Evolutionary conservation across 1,140 invertebrate species (phyloP), one percentile per base, ranked within the genome.

Genomic region (Dreissena rostriformis): DNA sequence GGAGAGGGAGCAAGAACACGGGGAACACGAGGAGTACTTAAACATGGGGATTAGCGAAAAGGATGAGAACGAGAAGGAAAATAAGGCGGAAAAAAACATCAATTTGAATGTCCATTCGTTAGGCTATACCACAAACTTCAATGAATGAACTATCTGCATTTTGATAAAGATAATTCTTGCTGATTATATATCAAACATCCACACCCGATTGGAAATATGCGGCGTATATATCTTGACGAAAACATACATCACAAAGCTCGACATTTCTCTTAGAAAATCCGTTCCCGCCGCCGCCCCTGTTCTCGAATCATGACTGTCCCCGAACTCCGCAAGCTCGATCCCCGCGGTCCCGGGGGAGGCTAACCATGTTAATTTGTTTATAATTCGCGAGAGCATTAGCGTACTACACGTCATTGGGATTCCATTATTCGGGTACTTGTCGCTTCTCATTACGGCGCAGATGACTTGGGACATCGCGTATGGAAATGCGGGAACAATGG

Each of bases 291-390:
- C 57, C 57, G 17, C 57, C 57, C 57, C 57, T 24, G 39, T 19
- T 24, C 17, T 61, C 22, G 17, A 19, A 24, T 19, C 17, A 19
- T 6, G 17, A 19, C 57, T 24, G 17, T 24, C 57, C 2, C 57
- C 57, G 17, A 19, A 19, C 57, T 12, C 57, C 57, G 17, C 57
- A 4, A 19, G 17, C 57, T 24, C 57, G 17, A 11, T n/a, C 57
- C 22, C 57, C 57, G 57, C 57, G 17, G 57, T 61, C 80, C 80
- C 80, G 68, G 66, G 80, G 71, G 80, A 75, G 52, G 39, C 19
- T 72, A 73, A 82, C 68, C 80, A 82, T 75, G 80, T 82, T 82
- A 82, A 82, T 82, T 82, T 82, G 80, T 82, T 82, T 82, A 82
- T 82, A 82, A 82, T 82, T 82, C 65, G 80, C 75, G 80, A 75